Conservation (phyloP, 2,888 invertebrate genomes). For the Drosophila cognata region DNA sequence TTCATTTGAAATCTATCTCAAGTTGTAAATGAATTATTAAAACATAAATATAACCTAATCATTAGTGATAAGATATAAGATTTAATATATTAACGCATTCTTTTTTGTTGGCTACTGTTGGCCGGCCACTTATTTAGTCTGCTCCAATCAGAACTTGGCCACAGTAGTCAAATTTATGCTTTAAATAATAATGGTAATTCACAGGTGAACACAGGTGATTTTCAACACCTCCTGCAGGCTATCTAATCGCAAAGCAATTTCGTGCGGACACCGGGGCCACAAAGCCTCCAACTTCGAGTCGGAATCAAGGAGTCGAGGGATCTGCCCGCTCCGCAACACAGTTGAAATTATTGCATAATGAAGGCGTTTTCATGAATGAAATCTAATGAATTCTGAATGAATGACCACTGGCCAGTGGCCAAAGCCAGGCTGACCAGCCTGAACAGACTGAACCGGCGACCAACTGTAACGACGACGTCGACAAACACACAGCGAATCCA, state of each 20-base stretch:
- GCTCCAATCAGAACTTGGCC: constrained; percentile 12
- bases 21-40: not conserved
- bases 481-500: constrained; percentile 30
- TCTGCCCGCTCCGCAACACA: constrained; percentile 12
- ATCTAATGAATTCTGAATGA: constrained; percentile 82
- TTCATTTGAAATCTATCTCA: not conserved
- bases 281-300: constrained; percentile 11
- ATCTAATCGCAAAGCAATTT: constrained; percentile 79
- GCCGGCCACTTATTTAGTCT: not conserved
- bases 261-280: constrained; percentile 40
- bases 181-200: constrained; percentile 81
- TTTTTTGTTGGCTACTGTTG: constrained; percentile 33
- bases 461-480: constrained; percentile 51
- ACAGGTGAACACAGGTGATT: constrained; percentile 68
- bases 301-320: constrained; percentile 1
- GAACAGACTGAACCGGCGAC: constrained; percentile 14
- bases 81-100: constrained; percentile 1
- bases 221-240: constrained; percentile 76
- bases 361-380: constrained; percentile 83
- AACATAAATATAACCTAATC: not conserved
- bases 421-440: constrained; percentile 1
- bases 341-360: constrained; percentile 73
- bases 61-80: not conserved
- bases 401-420: constrained; percentile 55
- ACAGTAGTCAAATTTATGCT: constrained; percentile 60